phyloP scores from a whole-genome alignment of 2,888 invertebrate species.

The Shargacucullia verbasci region DNA sequence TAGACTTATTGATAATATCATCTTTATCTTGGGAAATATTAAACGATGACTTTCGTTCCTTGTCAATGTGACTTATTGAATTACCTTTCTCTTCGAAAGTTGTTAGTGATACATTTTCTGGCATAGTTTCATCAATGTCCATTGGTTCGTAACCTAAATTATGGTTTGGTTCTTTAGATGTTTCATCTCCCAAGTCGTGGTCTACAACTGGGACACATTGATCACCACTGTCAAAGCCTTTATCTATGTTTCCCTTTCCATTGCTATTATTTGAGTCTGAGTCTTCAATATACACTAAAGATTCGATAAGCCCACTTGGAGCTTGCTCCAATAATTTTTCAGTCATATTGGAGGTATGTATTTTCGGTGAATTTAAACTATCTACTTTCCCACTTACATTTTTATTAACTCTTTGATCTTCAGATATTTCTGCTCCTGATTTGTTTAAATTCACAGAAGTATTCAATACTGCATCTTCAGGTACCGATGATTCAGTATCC shows the following conservation, averaged over 20 bases:
- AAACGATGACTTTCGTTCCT: conserved; percentile 50
- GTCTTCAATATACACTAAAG: conserved; percentile 74
- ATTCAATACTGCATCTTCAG: conserved; percentile 19
- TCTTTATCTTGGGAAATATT: conserved; percentile 37
- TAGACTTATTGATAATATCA: conserved; percentile 48
- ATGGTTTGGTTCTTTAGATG: conserved; percentile 33
- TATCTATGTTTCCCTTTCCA: conserved; percentile 49
- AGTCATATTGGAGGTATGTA: conserved; percentile 43
- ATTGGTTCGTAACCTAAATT: conserved; percentile 79
- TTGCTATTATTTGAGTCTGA: conserved; percentile 71
- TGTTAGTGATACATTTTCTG: conserved; percentile 67
- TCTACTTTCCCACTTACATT: conserved; percentile 9
- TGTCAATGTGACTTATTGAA: conserved; percentile 28
- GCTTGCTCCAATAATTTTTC: conserved; percentile 66
- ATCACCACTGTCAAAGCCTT: conserved; percentile 66
- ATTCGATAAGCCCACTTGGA: conserved; percentile 62
- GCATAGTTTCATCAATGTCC: conserved; percentile 84
- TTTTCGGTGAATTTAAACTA: conserved; percentile 15
- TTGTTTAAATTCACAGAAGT: conserved; percentile 12
- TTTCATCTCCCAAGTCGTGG: conserved; percentile 49
- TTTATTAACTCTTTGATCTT: conserved; percentile 1
- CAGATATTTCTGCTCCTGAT: conserved; percentile 13
- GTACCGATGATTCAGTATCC: conserved; percentile 18
- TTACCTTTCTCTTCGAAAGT: conserved; percentile 55
- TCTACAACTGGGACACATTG: conserved; percentile 80